Percentiles rank a stretch among this genome's conserved stretches.
These are phyloP conservation scores for Chesias legatella DNA, from an alignment of 2,888 invertebrate species.

Conservation along the genomic window DNA sequence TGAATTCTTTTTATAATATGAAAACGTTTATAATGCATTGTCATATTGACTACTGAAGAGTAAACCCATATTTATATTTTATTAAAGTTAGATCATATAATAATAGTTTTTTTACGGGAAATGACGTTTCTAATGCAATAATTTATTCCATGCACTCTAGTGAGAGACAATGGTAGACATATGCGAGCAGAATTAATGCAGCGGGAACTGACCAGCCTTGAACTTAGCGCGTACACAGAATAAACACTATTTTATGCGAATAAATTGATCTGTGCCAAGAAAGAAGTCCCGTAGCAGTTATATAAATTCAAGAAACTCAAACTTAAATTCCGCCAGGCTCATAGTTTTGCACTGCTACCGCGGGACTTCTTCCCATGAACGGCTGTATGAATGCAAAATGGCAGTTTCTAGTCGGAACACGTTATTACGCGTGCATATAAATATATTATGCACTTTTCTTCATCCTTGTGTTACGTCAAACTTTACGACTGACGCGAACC, in stretches of 20 bases:
- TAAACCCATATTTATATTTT: too few relatives aligned
- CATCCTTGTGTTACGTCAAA: background rate
- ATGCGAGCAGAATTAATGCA: constrained; percentile 76
- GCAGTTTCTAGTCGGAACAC: background rate
- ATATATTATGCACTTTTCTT: constrained; percentile 11
- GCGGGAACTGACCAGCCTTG: constrained; percentile 73
- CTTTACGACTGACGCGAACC: too few relatives aligned
- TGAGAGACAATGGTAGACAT: constrained; percentile 76
- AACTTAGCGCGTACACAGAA: constrained; percentile 52
- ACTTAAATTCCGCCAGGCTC: too few relatives aligned
- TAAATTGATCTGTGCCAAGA: constrained; percentile 6
- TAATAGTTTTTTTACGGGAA: too few relatives aligned
- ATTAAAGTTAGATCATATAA: too few relatives aligned
- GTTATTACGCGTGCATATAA: constrained; percentile 6
- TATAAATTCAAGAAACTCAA: too few relatives aligned
- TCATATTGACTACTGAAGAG: too few relatives aligned
- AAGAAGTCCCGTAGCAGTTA: too few relatives aligned
- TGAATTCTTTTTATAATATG: too few relatives aligned
- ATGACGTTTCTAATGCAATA: too few relatives aligned
- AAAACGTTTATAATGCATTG: too few relatives aligned
- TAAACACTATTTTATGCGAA: background rate
- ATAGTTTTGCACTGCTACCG: too few relatives aligned
- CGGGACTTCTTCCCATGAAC: constrained; percentile 54
- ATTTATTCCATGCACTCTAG: constrained; percentile 28
- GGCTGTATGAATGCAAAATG: constrained; percentile 44